Evolutionary conservation across 2,888 invertebrate species (phyloP), one percentile per base, ranked within the genome.

Genomic region (Plemyria rubiginata): DNA sequence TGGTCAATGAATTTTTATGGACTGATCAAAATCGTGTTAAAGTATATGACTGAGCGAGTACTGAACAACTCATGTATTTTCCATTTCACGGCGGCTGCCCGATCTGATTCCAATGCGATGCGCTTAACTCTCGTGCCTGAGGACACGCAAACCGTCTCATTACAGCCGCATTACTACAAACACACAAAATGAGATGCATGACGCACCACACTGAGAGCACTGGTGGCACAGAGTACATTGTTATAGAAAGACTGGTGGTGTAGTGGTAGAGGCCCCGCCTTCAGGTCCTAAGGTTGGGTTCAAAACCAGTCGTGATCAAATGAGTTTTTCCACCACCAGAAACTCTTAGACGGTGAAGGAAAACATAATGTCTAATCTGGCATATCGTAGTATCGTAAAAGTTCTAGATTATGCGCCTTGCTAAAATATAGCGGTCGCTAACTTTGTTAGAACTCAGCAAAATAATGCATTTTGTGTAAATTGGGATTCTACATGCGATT

Each of bases 11-110:
- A 62, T 58, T 46, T 58, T 32, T 40, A 58, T 62, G n/a, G 46
- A 22, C 50, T 58, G 54, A 62, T 62, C 54, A 58, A 46, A 54
- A 62, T 45, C 3, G 36, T 28, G 51, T 54, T 55, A 51, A 15
- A 38, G 51, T 38, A 45, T 50, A 50, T 54, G 54, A 43, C 28
- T 38, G 28, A 22, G 29, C 13, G 40, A 38, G 22, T 36, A n/a
- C 22, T 12, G 13, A 32, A 43, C 29, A 43, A 36, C 40, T 48
- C 48, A 51, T 55, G 52, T 59, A 55, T 55, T 59, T 59, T 59
- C 58, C 51, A 63, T 63, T 59, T 59, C 54, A 51, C 54, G 54
- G 50, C 22, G 45, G 16, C 57, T 54, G 53, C 43, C 41, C 22
- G 22, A 55, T 48, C 22, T 8, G 38, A 40, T 41, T 41, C 28